Evolutionary conservation across 92 coral and sea anemone species (phyloP).

Genomic region (Micromussa lordhowensis): DNA sequence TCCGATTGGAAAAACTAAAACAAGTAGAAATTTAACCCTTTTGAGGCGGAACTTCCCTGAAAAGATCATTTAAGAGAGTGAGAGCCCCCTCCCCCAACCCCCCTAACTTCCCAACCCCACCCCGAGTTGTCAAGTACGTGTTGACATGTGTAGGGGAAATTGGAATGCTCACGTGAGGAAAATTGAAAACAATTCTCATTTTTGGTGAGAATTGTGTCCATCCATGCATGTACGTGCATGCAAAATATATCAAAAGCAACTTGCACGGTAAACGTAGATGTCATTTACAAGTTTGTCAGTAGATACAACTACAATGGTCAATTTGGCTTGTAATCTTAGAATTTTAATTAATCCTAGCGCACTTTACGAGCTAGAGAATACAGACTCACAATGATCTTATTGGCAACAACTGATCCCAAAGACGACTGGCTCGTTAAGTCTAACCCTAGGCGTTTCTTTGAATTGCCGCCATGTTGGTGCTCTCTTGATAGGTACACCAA

Average conservation of each 20-base stretch:
- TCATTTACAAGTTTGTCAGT: too few relatives aligned
- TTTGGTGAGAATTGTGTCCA: too few relatives aligned
- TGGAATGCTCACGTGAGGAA: too few relatives aligned
- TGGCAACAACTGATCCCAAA: neutral
- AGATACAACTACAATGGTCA: neutral
- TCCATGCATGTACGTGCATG: too few relatives aligned
- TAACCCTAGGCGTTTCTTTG: neutral
- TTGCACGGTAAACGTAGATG: too few relatives aligned
- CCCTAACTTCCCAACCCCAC: too few relatives aligned
- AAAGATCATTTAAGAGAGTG: too few relatives aligned
- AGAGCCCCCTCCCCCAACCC: too few relatives aligned
- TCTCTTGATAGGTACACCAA: neutral
- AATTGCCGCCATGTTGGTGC: neutral
- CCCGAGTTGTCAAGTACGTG: too few relatives aligned
- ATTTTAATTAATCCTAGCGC: neutral
- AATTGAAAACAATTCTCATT: too few relatives aligned
- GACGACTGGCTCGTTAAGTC: neutral
- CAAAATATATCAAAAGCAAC: too few relatives aligned
- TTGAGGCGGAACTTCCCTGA: neutral
- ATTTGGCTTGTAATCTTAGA: neutral
- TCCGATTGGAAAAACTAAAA: neutral
- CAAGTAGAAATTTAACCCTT: neutral
- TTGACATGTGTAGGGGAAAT: too few relatives aligned
- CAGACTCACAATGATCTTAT: neutral
- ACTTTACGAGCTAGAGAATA: neutral